Evolutionary conservation across 2,888 invertebrate genomes (phyloP), one percentile per base, ranked within the genome.

Genomic region (Cyclophora albipunctata): DNA sequence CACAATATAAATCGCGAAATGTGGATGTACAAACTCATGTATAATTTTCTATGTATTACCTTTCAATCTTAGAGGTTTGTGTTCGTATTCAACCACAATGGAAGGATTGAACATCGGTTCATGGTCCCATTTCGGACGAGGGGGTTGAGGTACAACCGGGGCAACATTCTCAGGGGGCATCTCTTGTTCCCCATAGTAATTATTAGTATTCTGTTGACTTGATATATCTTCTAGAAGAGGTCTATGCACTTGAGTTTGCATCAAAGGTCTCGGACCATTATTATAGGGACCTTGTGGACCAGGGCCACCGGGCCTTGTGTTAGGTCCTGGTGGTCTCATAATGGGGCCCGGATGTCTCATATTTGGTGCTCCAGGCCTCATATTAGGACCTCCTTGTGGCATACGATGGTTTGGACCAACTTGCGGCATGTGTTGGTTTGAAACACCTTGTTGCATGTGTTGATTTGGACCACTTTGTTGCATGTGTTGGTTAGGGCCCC

Each of bases 41-140:
- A 20, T 20, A 43, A 55, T 37, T 45, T 40, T 45, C 49, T 4
- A 37, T 37, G 20, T 37, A 65, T 88, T 89, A 91, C 91, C 87
- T 86, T 87, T 86, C 57, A 83, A 69, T 73, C 86, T 78, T 44
- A 90, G 73, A 55, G 91, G 83, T 73, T 91, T 92, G 75, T 93
- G 93, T 60, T 92, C 91, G 84, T 94, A 94, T 80, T 94, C 93
- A 63, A 93, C 91, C 58, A 93, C 91, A 66, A 91, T 88, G 42
- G 90, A 86, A 57, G 93, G 85, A 48, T 77, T 67, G 57, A 88
- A 82, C 64, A 91, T 76, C 54, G 88, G 88, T 58, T 90, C 90
- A 52, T 89, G 81, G 47, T 77, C 67, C 78, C 87, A 85, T 55
- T 78, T 69, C 34, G 61, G 62, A 40, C 53, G 55, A 34, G 62